Conservation (phyloP, 2,888 invertebrate genomes). For the Hipparchia semele region DNA sequence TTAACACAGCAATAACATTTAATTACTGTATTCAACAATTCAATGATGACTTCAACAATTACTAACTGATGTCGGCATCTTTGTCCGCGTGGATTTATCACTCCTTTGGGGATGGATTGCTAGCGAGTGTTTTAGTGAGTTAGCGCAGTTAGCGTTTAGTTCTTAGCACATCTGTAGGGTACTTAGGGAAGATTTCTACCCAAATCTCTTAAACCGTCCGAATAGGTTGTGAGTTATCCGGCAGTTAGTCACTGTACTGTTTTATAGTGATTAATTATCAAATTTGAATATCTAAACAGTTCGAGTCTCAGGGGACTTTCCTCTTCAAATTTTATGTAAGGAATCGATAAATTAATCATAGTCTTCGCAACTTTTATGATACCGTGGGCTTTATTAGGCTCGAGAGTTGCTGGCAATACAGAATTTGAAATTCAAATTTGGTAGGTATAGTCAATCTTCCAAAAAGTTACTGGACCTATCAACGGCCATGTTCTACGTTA, state of each 20-base stretch:
- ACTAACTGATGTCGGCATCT: no score
- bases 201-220: no score
- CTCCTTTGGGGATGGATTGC: no score
- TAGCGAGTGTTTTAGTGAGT: no score
- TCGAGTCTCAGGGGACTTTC: background rate
- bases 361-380: constrained; percentile 10
- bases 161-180: no score
- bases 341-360: background rate
- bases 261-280: background rate
- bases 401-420: constrained; percentile 31
- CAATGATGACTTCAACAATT: no score
- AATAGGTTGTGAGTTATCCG: no score
- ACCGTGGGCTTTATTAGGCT: constrained; percentile 8
- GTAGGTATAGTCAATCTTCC: constrained; percentile 28
- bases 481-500: constrained; percentile 19
- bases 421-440: constrained; percentile 47
- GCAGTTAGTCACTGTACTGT: background rate
- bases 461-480: constrained; percentile 14
- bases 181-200: no score
- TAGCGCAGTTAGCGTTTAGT: no score
- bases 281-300: background rate
- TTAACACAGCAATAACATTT: no score
- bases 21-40: no score
- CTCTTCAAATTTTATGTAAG: background rate
- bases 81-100: no score